Base-by-base conservation (phyloP, 1,140 invertebrate species). In the Hyposmocoma kahamanoa region DNA sequence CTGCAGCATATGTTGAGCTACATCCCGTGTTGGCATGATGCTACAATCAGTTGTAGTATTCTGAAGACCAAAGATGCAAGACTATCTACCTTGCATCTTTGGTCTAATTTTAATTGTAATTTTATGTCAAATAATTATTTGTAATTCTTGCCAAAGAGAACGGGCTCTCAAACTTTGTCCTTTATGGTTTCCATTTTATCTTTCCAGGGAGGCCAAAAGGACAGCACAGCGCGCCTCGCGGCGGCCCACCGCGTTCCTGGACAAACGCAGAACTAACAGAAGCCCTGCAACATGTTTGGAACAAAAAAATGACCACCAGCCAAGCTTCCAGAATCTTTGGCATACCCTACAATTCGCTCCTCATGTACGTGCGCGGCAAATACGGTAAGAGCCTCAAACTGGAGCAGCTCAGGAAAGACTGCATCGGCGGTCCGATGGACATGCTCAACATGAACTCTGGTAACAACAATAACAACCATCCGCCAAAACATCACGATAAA, bases 301-400 rank as follows among this genome's bases (percentile, higher is more conserved):
- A 96, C 75, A 96, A 96, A 68, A 96, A 95, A 69, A 96, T 96
- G 94, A 96, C 95, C n/a, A 96, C 95, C 1, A 96, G 94, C 53
- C 95, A 96, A 78, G 95, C 95, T 0, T 95, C 94, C 11, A 85
- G 95, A 34, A 94, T 96, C 62, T 96, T 95, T 73, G 95, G 95
- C 4, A 97, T 96, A 42, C 95, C 95, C 0, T 96, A 97, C 89
- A 97, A 97, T 78, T 95, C 94, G 17, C 84, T 97, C 1, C 87
- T 96, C 11, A 96, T 96, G 95, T 97, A 97, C 81, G 95, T 97
- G 4, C 87, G 95, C n/a, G 95, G 95, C 11, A 96, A 96, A 69
- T 96, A 96, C 71, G 95, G 95, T 1, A 96, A 96, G 73, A 95
- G 94, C 59, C 84, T 96, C 17, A 96, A 96, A 67, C 86, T 96